Percentiles rank a stretch among this genome's conserved stretches.
phyloP scores from a whole-genome alignment of 2,113 vertebrate genomes.

The Phrynocephalus versicolor region DNA sequence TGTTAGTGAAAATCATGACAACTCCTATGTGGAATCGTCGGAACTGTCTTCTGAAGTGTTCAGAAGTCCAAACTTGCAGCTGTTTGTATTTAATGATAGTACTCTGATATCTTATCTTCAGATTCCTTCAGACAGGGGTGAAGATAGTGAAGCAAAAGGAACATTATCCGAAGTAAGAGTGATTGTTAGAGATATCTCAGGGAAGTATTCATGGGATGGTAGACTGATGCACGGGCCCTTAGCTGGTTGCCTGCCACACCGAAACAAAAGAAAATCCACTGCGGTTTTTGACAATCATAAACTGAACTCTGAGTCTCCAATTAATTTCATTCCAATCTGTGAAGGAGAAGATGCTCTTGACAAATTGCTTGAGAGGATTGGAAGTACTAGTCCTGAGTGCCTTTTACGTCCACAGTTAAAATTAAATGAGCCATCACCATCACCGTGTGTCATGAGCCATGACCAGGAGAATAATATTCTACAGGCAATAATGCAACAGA shows the following conservation, averaged over 20 bases:
- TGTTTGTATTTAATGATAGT: slow-evolving; percentile 96
- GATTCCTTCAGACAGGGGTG: slow-evolving; percentile 75
- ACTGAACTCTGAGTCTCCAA: slow-evolving; percentile 34
- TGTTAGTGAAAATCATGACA: slow-evolving; percentile 94
- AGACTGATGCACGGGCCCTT: slow-evolving; percentile 85
- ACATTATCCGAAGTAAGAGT: slow-evolving; percentile 86
- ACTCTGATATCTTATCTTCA: slow-evolving; percentile 96
- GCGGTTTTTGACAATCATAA: slow-evolving; percentile 28
- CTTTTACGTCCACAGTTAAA: slow-evolving; percentile 82
- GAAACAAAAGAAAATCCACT: neutral
- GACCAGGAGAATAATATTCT: slow-evolving; percentile 86
- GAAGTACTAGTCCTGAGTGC: slow-evolving; percentile 91
- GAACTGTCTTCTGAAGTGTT: slow-evolving; percentile 96
- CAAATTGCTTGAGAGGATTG: slow-evolving; percentile 85
- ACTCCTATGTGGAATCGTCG: slow-evolving; percentile 85
- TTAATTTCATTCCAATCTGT: slow-evolving; percentile 62
- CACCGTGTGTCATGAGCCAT: slow-evolving; percentile 85
- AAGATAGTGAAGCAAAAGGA: slow-evolving; percentile 43
- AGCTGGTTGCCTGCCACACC: slow-evolving; percentile 62
- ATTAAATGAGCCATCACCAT: slow-evolving; percentile 87
- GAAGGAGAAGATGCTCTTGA: slow-evolving; percentile 85
- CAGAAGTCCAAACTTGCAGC: slow-evolving; percentile 93
- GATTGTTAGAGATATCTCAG: slow-evolving; percentile 96
- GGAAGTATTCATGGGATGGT: slow-evolving; percentile 97
- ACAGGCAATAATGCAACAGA: slow-evolving; percentile 84